Evolutionary conservation across 1,140 invertebrate genomes (phyloP).

Genomic region (Campoletis sonorensis): DNA sequence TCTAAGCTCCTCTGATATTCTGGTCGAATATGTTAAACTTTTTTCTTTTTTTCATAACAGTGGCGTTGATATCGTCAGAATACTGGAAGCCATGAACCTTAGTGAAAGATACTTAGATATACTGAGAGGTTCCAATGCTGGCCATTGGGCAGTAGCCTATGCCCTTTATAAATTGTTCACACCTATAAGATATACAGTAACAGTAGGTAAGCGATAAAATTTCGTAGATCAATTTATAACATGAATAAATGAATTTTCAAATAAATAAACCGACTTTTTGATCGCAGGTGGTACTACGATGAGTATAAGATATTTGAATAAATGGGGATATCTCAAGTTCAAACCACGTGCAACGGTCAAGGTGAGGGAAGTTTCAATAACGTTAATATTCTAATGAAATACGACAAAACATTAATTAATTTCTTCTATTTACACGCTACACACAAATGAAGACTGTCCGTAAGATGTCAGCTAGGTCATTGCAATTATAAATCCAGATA

Average conservation of each 20-base stretch:
- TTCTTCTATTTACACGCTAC: conserved; percentile 36
- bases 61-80: conserved; percentile 89
- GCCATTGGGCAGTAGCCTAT: conserved; percentile 92
- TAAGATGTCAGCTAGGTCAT: conserved; percentile 44
- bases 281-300: conserved; percentile 78
- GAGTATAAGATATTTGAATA: conserved; percentile 78
- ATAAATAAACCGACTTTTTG: conserved; percentile 26
- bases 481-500: conserved; percentile 36
- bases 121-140: conserved; percentile 86
- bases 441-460: conserved; percentile 31
- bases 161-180: conserved; percentile 94
- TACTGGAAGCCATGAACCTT: conserved; percentile 85
- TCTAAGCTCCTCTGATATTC: neutral
- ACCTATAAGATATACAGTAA: conserved; percentile 92
- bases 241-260: conserved; percentile 34
- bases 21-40: conserved; percentile 30
- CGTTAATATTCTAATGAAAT: no score
- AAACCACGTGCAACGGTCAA: conserved; percentile 62
- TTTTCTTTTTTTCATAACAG: conserved; percentile 79
- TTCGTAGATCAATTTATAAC: conserved; percentile 3
- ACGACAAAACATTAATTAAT: neutral
- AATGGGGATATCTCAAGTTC: conserved; percentile 78
- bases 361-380: conserved; percentile 4
- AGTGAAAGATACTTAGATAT: conserved; percentile 86
- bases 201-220: conserved; percentile 82